phyloP scores from a whole-genome alignment of 2,113 vertebrate genomes.

The Cromileptes altivelis region DNA sequence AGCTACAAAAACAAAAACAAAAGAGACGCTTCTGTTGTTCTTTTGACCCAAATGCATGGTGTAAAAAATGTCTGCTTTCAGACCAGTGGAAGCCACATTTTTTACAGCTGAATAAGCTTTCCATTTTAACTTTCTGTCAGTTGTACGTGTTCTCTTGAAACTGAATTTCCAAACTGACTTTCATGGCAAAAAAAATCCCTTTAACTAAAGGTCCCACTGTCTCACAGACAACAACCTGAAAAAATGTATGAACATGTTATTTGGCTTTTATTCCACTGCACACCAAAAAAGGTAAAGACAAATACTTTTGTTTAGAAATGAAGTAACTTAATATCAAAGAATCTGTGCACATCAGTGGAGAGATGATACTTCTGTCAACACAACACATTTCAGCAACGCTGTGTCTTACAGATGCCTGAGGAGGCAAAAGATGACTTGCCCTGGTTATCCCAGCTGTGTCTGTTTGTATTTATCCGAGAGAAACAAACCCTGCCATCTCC shows the following conservation, averaged over 20 bases:
- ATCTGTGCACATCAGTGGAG: not conserved
- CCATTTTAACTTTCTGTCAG: not conserved
- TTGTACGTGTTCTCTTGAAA: not conserved
- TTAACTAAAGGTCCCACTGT: not conserved
- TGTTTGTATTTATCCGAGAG: constrained; percentile 47
- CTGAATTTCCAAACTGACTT: not conserved
- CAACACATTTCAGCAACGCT: constrained; percentile 21
- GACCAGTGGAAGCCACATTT: constrained; percentile 19
- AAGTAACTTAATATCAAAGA: constrained; percentile 1
- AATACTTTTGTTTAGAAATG: not conserved
- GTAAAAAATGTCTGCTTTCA: constrained; percentile 20
- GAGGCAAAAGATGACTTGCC: constrained; percentile 31
- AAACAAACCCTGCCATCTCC: constrained; percentile 26
- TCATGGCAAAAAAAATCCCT: not conserved
- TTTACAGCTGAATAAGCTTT: constrained; percentile 27
- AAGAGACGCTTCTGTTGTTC: constrained; percentile 24
- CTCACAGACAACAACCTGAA: not conserved
- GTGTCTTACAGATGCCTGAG: constrained; percentile 15
- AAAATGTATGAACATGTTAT: constrained; percentile 22
- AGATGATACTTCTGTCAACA: constrained; percentile 23
- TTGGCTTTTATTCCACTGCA: constrained; percentile 10
- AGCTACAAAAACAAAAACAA: constrained; percentile 19
- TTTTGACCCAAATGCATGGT: constrained; percentile 23
- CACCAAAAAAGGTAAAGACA: not conserved
- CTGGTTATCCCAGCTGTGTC: constrained; percentile 48